Evolutionary conservation across 2,797 vertebrate genomes (phyloP), one percentile per base, ranked within the genome.

Genomic region (Malurus splendens): DNA sequence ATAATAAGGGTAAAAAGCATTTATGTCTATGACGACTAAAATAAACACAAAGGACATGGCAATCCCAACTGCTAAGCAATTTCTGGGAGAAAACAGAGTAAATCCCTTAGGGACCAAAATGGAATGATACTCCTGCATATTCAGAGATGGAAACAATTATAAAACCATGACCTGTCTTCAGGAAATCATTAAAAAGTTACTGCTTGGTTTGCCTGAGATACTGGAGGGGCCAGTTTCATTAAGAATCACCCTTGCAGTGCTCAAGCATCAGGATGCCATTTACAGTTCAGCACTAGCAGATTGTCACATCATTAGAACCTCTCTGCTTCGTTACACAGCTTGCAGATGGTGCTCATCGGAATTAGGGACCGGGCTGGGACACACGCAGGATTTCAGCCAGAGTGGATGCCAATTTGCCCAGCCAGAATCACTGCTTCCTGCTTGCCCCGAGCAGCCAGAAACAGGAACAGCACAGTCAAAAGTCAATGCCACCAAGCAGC

Each of bases 151-250:
- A 79, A 55, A 60, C 65, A 82, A 92, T 85, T 85, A 90, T 6
- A 80, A 89, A 89, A 47, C 50, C 73, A 65, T 17, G 51, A 74
- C 51, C 23, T 41, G 33, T 28, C 72, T 65, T 80, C 76, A 54
- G 55, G 73, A 61, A 85, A 38, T 87, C 79, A 85, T 87, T 91
- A 95, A 74, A 85, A 93, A 89, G 65, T 87, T 74, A 83, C 73
- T 86, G 70, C 51, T 77, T 79, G 61, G 68, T 55, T 91, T 5
- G 5, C 27, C 61, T 57, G 51, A 61, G 76, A 24, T 74, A 67
- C 75, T 22, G 54, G 82, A 76, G 76, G 75, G 80, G 42, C 66
- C 66, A 51, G 57, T 86, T 89, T 82, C 79, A 72, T 72, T 77
- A 90, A 61, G 84, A 55, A 85, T 47, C 66, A 65, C 55, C 73